Conservation (phyloP, 2,888 invertebrate genomes). For the Eupithecia abbreviata region DNA sequence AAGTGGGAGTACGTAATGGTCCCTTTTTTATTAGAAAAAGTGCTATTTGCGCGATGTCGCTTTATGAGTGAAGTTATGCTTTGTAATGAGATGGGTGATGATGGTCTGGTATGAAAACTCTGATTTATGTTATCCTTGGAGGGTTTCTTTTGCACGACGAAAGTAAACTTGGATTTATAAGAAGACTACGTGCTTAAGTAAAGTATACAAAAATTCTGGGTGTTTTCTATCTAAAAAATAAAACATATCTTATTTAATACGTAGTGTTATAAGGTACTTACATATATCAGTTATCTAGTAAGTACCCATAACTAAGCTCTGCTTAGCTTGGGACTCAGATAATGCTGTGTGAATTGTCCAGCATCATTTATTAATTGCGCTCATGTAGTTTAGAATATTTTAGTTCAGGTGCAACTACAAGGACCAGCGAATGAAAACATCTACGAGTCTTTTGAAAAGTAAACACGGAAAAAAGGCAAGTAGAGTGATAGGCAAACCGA, state of each 20-base stretch:
- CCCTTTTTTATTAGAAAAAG: constrained; percentile 30
- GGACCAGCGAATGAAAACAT: neutral
- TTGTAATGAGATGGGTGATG: constrained; percentile 11
- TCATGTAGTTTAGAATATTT: neutral
- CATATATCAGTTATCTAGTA: too few relatives aligned
- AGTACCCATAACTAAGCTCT: too few relatives aligned
- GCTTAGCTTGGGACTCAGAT: too few relatives aligned
- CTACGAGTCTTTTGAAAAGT: too few relatives aligned
- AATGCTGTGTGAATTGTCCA: too few relatives aligned
- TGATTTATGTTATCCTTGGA: constrained; percentile 4
- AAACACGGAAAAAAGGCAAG: too few relatives aligned
- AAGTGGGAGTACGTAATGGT: constrained; percentile 39
- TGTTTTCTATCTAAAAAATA: too few relatives aligned
- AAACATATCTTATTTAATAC: too few relatives aligned
- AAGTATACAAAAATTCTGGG: too few relatives aligned
- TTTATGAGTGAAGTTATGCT: constrained; percentile 16
- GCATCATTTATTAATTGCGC: too few relatives aligned
- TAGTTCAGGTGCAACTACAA: neutral
- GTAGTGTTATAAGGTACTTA: too few relatives aligned
- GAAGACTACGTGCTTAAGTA: neutral
- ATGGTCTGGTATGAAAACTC: constrained; percentile 4
- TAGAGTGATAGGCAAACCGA: too few relatives aligned
- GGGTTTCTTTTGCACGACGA: neutral
- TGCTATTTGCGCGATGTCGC: constrained; percentile 24
- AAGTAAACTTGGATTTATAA: neutral